Evolutionary conservation across 2,797 vertebrate genomes (phyloP).

Genomic region (Sandelia bainsii): DNA sequence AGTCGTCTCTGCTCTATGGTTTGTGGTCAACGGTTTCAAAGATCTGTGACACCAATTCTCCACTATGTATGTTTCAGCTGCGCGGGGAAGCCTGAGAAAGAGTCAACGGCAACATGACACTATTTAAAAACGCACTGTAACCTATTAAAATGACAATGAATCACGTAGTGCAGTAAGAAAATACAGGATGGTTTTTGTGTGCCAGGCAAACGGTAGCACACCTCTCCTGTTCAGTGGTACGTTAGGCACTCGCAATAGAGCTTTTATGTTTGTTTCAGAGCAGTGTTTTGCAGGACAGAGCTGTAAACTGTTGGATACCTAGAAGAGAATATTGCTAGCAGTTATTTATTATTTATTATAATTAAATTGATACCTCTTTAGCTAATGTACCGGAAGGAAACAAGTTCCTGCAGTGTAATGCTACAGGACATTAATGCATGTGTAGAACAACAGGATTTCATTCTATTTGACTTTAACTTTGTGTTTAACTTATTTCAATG

Average conservation of each 20-base stretch:
- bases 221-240: neutral
- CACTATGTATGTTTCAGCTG: slow-evolving; percentile 1
- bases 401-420: too few relatives aligned
- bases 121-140: slow-evolving; percentile 1
- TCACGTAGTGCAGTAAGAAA: neutral
- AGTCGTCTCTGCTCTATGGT: slow-evolving; percentile 25
- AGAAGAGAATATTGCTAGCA: too few relatives aligned
- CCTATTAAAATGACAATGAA: neutral
- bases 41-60: slow-evolving; percentile 22
- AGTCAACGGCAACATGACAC: neutral
- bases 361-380: too few relatives aligned
- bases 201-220: neutral
- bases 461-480: too few relatives aligned
- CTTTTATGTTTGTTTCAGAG: too few relatives aligned
- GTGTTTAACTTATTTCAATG: too few relatives aligned
- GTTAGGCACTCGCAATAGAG: neutral
- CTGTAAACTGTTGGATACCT: too few relatives aligned
- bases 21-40: slow-evolving; percentile 47
- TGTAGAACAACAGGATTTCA: too few relatives aligned
- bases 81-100: slow-evolving; percentile 32
- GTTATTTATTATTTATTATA: too few relatives aligned
- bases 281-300: too few relatives aligned
- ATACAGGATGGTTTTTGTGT: neutral
- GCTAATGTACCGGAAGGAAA: too few relatives aligned
- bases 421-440: too few relatives aligned